phyloP scores from a whole-genome alignment of 2,797 vertebrate species.

The Phataginus tricuspis region DNA sequence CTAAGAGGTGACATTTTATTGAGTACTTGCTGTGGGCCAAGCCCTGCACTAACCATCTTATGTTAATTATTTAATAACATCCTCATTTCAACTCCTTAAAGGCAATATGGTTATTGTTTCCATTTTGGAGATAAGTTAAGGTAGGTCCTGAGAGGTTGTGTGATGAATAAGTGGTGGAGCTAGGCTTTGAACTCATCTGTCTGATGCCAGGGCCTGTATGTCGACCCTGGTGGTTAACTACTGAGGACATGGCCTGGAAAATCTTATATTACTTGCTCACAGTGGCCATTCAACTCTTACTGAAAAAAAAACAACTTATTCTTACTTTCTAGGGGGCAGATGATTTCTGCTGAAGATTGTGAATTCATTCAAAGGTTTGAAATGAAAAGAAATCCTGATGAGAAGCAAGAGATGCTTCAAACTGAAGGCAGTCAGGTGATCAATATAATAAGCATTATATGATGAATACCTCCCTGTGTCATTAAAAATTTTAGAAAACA shows the following conservation, averaged over 20 bases:
- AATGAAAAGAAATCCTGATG: conserved; percentile 92
- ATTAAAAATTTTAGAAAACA: not conserved
- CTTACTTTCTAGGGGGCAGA: conserved; percentile 93
- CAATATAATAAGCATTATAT: not conserved
- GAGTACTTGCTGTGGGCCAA: not conserved
- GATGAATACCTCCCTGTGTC: not conserved
- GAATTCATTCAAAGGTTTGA: conserved; percentile 99
- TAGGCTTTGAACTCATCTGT: not conserved
- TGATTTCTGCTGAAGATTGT: conserved; percentile 98
- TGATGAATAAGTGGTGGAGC: not conserved
- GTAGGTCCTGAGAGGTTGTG: not conserved
- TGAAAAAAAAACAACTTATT: conserved; percentile 39
- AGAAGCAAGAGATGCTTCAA: conserved; percentile 95
- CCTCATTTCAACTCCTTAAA: not conserved
- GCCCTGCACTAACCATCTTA: not conserved
- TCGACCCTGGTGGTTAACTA: not conserved
- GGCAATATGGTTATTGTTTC: not conserved
- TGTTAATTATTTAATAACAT: not conserved
- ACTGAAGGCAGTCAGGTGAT: conserved; percentile 97
- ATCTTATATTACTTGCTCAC: not conserved
- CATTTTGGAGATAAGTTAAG: not conserved
- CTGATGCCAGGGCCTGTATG: not conserved
- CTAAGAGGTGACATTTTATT: not conserved
- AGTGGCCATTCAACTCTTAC: not conserved
- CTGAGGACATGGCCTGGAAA: not conserved